Evolutionary conservation across 2,113 vertebrate genomes (phyloP), one percentile per base, ranked within the genome.

Genomic region (Eolophus roseicapilla): DNA sequence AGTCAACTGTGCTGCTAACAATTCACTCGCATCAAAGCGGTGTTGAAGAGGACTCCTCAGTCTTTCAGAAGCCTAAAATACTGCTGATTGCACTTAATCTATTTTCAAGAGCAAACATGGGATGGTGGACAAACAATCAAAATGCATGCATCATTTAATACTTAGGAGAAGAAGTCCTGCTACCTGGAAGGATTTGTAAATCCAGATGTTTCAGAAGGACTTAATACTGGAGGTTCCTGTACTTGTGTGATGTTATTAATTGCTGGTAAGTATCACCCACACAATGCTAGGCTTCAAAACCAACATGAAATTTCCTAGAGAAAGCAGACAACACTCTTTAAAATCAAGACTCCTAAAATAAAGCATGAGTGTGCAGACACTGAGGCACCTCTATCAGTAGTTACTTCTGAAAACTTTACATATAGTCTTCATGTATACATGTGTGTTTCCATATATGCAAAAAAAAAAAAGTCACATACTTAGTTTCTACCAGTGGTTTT

Each of bases 1-100:
- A 52, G 31, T 69, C 86, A 88, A 37, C 37, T 41, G 9, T 27
- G 17, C 35, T 0, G 0, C 41, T 57, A 73, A 49, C 27, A 67
- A 70, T 60, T 47, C 39, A 11, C 7, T 44, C 3, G 1, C n/a
- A 63, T 46, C 43, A 55, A 60, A 86, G 19, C 0, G 0, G 23
- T 21, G 12, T 39, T 52, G n/a, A 57, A 89, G 57, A 91, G 21
- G 43, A 64, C 14, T 69, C 16, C 28, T 68, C 47, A 44, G 21
- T 53, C 31, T 63, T 63, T 71, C 55, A 63, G 29, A 91, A 57
- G 18, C 47, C 37, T 62, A 29, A 92, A 95, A 74, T 44, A 62
- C 28, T 80, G 15, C 20, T 85, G 60, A n/a, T 17, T 77, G 27
- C 17, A 57, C 9, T 60, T 88, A 86, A 77, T 46, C 41, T 57